These are phyloP conservation scores for Macrosiphum euphorbiae DNA, from an alignment of 2,888 invertebrate genomes.

Conservation along the genomic window DNA sequence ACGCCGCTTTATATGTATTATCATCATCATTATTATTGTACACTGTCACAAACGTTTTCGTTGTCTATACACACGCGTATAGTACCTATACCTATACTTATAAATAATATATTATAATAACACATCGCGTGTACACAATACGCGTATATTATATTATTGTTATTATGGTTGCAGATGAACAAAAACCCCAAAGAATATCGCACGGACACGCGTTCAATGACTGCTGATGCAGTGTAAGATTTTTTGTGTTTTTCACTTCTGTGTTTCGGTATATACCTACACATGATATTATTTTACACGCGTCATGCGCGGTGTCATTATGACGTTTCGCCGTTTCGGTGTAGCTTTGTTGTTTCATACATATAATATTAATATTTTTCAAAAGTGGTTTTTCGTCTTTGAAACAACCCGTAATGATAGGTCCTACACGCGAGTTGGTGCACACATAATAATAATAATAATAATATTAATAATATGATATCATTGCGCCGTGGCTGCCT, in stretches of 20 bases:
- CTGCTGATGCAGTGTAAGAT: slow-evolving; percentile 3
- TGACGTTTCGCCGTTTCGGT: slow-evolving; percentile 27
- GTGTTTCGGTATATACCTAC: background rate
- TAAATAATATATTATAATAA: background rate
- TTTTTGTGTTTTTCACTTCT: background rate
- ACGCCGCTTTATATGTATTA: background rate
- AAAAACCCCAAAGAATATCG: slow-evolving; percentile 14
- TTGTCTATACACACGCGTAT: background rate
- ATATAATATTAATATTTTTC: background rate
- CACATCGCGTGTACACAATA: background rate
- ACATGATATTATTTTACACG: background rate
- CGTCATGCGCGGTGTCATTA: slow-evolving; percentile 19
- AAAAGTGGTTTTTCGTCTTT: slow-evolving; percentile 50
- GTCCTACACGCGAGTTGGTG: slow-evolving; percentile 4
- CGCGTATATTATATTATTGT: background rate
- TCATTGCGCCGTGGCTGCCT: slow-evolving; percentile 23
- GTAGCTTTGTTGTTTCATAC: slow-evolving; percentile 18
- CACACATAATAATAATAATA: slow-evolving; percentile 31
- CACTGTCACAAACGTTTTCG: slow-evolving; percentile 11
- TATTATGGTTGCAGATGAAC: background rate
- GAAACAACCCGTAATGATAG: slow-evolving; percentile 47
- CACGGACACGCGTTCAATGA: slow-evolving; percentile 20
- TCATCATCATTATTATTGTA: background rate
- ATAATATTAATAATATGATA: slow-evolving; percentile 27
- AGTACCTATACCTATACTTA: background rate